Percentiles rank a stretch among this genome's conserved stretches.
These are phyloP conservation scores for cat (Felis catus) DNA, from an alignment of 2,113 vertebrate genomes.

Conservation along the genomic window F.catus_Fca126_mat1.0 CM031421.1:76060501-76061000, in stretches of 20 bases:
- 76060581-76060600: not conserved
- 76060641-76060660: not conserved
- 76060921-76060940: not conserved
- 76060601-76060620: not conserved
- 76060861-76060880: not conserved
- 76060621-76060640: not conserved
- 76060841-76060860: not conserved
- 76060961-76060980: not conserved
- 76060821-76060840: not conserved
- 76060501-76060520: no score
- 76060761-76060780: not conserved
- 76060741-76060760: not conserved
- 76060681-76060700: not conserved
- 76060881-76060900: not conserved
- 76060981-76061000: not conserved
- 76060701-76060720: not conserved
- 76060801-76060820: not conserved
- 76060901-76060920: not conserved
- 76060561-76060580: not conserved
- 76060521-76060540: not conserved
- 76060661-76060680: not conserved
- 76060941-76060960: not conserved
- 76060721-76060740: not conserved
- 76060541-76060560: no score
- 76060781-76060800: not conserved